phyloP scores from a whole-genome alignment of 2,113 vertebrate species.

The Laterallus jamaicensis region DNA sequence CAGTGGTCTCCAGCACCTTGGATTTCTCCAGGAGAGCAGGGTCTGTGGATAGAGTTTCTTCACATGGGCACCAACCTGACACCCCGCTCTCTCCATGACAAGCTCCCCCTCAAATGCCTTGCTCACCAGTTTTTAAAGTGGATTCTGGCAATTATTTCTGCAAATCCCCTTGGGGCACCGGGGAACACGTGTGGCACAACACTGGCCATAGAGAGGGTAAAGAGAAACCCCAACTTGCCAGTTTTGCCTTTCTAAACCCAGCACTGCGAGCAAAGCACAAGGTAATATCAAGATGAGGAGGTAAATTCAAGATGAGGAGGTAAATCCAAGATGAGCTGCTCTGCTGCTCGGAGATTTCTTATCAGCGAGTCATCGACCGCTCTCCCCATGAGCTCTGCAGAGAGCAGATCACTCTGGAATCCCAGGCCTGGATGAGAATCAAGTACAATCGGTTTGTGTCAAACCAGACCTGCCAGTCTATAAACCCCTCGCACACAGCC shows the following conservation, averaged over 20 bases:
- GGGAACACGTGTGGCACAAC: background rate
- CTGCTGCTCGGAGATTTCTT: background rate
- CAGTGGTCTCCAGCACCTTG: fast-evolving
- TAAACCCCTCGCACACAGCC: background rate
- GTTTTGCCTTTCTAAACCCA: background rate
- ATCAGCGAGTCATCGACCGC: background rate
- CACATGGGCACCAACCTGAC: background rate
- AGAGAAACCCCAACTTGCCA: background rate
- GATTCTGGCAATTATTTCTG: background rate
- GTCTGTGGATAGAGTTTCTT: fast-evolving
- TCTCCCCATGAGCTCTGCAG: conserved; percentile 14
- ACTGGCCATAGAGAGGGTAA: fast-evolving
- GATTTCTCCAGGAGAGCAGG: background rate
- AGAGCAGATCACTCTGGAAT: conserved; percentile 34
- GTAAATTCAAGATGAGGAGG: background rate
- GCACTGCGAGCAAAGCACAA: background rate
- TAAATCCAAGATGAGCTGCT: background rate
- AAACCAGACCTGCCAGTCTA: background rate
- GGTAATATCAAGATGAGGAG: background rate
- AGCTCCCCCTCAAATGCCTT: background rate
- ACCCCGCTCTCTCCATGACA: background rate
- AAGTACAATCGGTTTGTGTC: conserved; percentile 18
- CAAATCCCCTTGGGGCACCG: background rate
- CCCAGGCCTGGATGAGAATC: conserved; percentile 3
- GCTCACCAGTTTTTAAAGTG: background rate